A percentile compares a stretch with the other conserved stretches of the same genome.
Conservation (phyloP, 2,797 vertebrate genomes). For the Leptodactylus fallax region DNA sequence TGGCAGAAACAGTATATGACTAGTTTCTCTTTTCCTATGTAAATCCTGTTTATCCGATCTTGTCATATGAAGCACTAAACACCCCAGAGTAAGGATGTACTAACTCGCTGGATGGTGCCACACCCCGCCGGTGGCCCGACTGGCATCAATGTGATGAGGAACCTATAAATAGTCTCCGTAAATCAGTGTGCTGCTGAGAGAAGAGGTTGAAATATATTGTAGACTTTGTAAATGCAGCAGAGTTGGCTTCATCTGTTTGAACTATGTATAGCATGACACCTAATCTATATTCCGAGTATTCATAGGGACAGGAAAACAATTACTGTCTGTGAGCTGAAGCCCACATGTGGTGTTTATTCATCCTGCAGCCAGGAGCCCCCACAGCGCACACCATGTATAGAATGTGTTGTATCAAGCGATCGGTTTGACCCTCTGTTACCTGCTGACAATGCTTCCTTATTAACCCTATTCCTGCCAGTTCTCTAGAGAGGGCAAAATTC, state of each 20-base stretch:
- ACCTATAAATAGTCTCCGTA: background rate
- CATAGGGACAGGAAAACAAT: conserved; percentile 35
- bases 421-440: conserved; percentile 26
- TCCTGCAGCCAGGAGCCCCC: conserved; percentile 2
- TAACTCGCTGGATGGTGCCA: background rate
- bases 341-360: conserved; percentile 41
- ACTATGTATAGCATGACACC: conserved; percentile 39
- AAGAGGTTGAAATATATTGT: conserved; percentile 14
- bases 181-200: background rate
- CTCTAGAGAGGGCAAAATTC: background rate
- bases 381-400: background rate
- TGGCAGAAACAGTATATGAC: background rate
- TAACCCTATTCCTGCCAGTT: background rate
- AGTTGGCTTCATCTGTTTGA: conserved; percentile 14
- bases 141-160: background rate
- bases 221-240: conserved; percentile 19
- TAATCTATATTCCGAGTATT: conserved; percentile 44
- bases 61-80: background rate
- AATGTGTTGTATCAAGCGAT: conserved; percentile 4
- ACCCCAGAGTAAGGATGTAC: background rate
- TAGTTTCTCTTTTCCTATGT: background rate
- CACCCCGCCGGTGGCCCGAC: background rate
- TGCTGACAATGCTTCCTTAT: background rate
- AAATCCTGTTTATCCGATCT: background rate
- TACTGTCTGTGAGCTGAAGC: conserved; percentile 23